Evolutionary conservation across 2,888 invertebrate genomes (phyloP).

Genomic region (Phragmatobia fuliginosa): DNA sequence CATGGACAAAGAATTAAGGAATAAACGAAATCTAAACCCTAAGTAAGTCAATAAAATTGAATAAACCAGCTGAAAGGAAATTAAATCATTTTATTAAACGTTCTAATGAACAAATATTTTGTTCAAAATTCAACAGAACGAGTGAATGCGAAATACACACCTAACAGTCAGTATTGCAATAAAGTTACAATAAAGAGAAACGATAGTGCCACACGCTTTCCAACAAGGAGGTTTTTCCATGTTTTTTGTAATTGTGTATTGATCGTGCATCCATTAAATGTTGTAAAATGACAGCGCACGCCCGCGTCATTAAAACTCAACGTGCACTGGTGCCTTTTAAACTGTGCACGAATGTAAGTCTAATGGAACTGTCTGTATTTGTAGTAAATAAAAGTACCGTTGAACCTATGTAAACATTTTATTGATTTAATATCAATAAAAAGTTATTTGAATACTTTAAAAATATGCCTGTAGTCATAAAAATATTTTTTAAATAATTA

Average conservation of each 20-base stretch:
- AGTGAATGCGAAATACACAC: constrained; percentile 20
- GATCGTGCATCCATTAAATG: constrained; percentile 57
- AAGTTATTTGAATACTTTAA: too few relatives aligned
- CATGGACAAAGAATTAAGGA: too few relatives aligned
- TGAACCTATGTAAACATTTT: constrained; percentile 15
- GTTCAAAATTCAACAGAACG: constrained; percentile 17
- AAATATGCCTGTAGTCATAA: too few relatives aligned
- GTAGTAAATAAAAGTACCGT: neutral
- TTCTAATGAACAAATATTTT: neutral
- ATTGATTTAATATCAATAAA: too few relatives aligned
- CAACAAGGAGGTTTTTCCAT: constrained; percentile 31
- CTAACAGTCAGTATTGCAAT: constrained; percentile 24
- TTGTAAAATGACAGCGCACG: constrained; percentile 64
- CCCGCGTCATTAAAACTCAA: constrained; percentile 62
- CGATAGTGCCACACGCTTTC: constrained; percentile 17
- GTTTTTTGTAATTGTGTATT: constrained; percentile 45
- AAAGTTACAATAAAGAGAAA: constrained; percentile 22
- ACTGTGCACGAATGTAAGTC: constrained; percentile 41
- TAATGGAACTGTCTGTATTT: constrained; percentile 26
- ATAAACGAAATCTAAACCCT: neutral
- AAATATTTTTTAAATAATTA: neutral
- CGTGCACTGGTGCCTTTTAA: constrained; percentile 56
- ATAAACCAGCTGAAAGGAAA: neutral
- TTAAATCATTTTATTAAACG: neutral
- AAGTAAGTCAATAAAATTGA: neutral